These are phyloP conservation scores for Anarsia innoxiella DNA, from an alignment of 2,888 invertebrate genomes.

Conservation along the genomic window DNA sequence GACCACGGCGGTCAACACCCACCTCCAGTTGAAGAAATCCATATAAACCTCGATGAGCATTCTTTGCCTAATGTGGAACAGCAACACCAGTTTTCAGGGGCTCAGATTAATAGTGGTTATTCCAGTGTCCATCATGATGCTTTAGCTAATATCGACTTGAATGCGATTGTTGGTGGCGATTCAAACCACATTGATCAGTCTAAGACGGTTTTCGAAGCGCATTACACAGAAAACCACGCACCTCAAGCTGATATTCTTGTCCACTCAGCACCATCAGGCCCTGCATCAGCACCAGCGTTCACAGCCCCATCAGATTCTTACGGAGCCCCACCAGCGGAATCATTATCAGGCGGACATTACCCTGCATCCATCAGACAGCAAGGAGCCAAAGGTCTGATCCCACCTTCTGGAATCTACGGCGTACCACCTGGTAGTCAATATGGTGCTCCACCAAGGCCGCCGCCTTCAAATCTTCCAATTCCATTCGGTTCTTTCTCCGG, in stretches of 20 bases:
- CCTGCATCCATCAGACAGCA: conserved; percentile 51
- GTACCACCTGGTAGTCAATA: conserved; percentile 73
- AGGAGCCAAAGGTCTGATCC: conserved; percentile 70
- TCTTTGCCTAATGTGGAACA: conserved; percentile 29
- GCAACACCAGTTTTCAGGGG: conserved; percentile 32
- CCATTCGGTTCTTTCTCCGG: conserved; percentile 62
- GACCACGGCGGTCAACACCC: conserved; percentile 21
- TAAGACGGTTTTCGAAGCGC: conserved; percentile 68
- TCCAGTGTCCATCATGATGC: conserved; percentile 66
- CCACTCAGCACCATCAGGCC: conserved; percentile 18
- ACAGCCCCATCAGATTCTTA: conserved; percentile 37
- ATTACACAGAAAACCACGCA: conserved; percentile 55
- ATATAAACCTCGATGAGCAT: conserved; percentile 42
- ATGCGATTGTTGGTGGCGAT: conserved; percentile 60
- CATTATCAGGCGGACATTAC: conserved; percentile 55
- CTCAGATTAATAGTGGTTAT: conserved; percentile 56
- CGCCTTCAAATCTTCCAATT: conserved; percentile 47
- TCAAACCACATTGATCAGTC: conserved; percentile 66
- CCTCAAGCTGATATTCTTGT: conserved; percentile 36
- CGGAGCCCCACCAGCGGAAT: conserved; percentile 59
- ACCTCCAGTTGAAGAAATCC: conserved; percentile 36
- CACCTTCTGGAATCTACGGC: conserved; percentile 78
- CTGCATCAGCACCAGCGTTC: background rate
- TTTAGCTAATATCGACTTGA: conserved; percentile 54
- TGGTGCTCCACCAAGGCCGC: conserved; percentile 51